phyloP scores from a whole-genome alignment of 2,888 invertebrate genomes.

The Balanococcus diminutus region DNA sequence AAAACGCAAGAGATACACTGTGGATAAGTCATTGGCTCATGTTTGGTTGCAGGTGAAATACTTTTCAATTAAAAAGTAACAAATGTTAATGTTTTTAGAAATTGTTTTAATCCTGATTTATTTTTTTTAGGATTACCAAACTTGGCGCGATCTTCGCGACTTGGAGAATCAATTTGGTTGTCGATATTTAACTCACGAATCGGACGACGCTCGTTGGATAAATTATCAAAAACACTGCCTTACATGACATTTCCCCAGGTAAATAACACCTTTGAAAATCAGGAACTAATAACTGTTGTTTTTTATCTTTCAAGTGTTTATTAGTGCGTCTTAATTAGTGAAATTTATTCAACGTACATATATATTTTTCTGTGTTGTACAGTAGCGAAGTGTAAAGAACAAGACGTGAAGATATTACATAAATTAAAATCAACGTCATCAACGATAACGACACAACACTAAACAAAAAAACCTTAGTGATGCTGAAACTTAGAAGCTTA shows the following conservation, averaged over 20 bases:
- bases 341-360: background rate
- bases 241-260: constrained; percentile 45
- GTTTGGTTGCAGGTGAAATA: constrained; percentile 96
- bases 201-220: constrained; percentile 91
- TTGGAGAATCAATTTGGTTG: constrained; percentile 76
- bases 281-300: too few relatives aligned
- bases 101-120: background rate
- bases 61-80: too few relatives aligned
- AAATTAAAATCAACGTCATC: background rate
- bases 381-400: background rate
- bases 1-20: constrained; percentile 91
- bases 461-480: background rate
- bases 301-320: background rate
- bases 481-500: constrained; percentile 37
- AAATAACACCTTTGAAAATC: too few relatives aligned
- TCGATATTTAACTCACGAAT: constrained; percentile 88
- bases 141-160: constrained; percentile 91
- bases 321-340: background rate
- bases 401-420: background rate
- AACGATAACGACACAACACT: background rate
- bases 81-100: background rate
- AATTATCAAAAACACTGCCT: constrained; percentile 60
- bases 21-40: constrained; percentile 94
- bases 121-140: constrained; percentile 76
- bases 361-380: background rate